Evolutionary conservation across 2,888 invertebrate species (phyloP).

Genomic region (Auanema freiburgensis): DNA sequence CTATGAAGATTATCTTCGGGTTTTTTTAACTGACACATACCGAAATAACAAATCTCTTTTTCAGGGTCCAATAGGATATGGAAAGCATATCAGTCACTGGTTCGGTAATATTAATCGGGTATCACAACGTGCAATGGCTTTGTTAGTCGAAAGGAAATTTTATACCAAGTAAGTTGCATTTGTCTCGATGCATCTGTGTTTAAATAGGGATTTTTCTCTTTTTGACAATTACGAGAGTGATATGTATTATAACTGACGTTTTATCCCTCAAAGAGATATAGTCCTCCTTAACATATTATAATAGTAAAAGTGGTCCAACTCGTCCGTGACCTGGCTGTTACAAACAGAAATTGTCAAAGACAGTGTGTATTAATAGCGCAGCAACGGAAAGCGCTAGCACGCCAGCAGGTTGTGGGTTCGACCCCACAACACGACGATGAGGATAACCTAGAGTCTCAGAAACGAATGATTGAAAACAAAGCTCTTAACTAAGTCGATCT

Average conservation of each 20-base stretch:
- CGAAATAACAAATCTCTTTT: constrained; percentile 12
- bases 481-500: constrained; percentile 18
- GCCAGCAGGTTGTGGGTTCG: neutral
- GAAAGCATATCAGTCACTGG: constrained; percentile 49
- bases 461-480: constrained; percentile 9
- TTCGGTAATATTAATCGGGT: constrained; percentile 59
- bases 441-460: constrained; percentile 20
- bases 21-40: constrained; percentile 11
- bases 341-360: too few relatives aligned
- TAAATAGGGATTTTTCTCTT: too few relatives aligned
- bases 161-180: constrained; percentile 46
- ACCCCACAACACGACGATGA: constrained; percentile 4
- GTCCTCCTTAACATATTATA: too few relatives aligned
- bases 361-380: constrained; percentile 3
- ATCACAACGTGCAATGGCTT: constrained; percentile 59
- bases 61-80: constrained; percentile 26
- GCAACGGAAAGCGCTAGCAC: neutral
- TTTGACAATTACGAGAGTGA: too few relatives aligned
- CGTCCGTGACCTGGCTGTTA: too few relatives aligned
- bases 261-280: too few relatives aligned
- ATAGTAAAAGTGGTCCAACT: too few relatives aligned
- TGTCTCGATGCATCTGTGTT: neutral
- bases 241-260: too few relatives aligned
- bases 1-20: constrained; percentile 38
- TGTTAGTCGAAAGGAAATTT: constrained; percentile 54